A percentile compares a stretch with the other conserved stretches of the same genome.
These are phyloP conservation scores for Oncorhynchus mykiss DNA, from an alignment of 2,113 vertebrate genomes.

Conservation along the genomic window DNA sequence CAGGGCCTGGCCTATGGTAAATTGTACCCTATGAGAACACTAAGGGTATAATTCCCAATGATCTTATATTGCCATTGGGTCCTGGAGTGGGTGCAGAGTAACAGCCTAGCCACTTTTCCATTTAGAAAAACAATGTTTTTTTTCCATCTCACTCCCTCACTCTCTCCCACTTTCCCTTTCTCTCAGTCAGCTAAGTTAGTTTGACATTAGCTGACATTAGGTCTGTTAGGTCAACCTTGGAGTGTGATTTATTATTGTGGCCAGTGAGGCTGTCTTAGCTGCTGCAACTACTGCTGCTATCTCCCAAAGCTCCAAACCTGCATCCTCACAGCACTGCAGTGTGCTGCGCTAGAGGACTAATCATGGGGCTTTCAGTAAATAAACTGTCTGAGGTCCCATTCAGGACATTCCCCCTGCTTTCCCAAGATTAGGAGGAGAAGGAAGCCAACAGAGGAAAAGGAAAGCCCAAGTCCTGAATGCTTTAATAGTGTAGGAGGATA, in stretches of 20 bases:
- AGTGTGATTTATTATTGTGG: too few species aligned
- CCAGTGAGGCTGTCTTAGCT: too few species aligned
- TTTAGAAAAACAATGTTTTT: neutral
- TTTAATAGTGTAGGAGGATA: neutral
- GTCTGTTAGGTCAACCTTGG: too few species aligned
- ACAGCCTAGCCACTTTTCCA: neutral
- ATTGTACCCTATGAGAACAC: neutral
- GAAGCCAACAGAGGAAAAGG: neutral
- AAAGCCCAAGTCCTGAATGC: neutral
- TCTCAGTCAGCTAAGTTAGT: neutral
- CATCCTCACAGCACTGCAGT: too few species aligned
- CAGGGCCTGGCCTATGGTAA: neutral
- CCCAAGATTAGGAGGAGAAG: neutral
- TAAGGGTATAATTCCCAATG: conserved; percentile 5
- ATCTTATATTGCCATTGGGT: conserved; percentile 8
- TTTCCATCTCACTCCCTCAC: neutral
- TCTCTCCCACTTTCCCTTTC: neutral
- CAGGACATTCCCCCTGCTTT: neutral
- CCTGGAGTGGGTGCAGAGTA: neutral
- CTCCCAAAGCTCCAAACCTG: neutral
- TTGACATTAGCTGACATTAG: too few species aligned
- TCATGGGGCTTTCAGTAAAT: neutral
- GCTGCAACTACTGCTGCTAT: neutral
- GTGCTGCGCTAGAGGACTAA: too few species aligned
- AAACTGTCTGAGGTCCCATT: neutral